Conservation (phyloP, 2,888 invertebrate genomes). For the Gryllus longicercus region DNA sequence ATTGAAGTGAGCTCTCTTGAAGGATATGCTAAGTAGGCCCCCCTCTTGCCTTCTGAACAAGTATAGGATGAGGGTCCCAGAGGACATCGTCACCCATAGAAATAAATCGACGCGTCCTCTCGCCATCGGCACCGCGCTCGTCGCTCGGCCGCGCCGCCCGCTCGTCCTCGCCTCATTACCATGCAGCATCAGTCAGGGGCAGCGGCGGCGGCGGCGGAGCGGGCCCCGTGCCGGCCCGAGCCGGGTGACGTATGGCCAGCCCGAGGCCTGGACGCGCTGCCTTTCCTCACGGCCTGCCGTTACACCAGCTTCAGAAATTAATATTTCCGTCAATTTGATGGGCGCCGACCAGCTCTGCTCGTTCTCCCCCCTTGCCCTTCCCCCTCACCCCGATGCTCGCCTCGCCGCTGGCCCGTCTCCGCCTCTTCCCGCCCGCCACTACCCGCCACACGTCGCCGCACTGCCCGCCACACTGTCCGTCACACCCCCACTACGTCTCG, state of each 20-base stretch:
- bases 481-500: too few species aligned
- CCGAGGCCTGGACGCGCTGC: background rate
- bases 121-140: background rate
- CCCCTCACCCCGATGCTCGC: too few species aligned
- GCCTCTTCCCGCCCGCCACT: too few species aligned
- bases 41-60: too few species aligned
- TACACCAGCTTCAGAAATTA: slow-evolving; percentile 1
- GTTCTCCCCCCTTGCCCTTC: background rate
- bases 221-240: background rate
- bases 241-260: background rate
- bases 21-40: too few species aligned
- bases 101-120: too few species aligned
- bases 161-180: background rate
- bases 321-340: slow-evolving; percentile 17
- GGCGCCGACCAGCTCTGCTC: background rate
- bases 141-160: background rate
- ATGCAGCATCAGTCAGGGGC: slow-evolving; percentile 6
- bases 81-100: too few species aligned
- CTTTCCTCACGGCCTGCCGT: slow-evolving; percentile 17
- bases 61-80: too few species aligned
- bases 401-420: too few species aligned
- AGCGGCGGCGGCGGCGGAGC: background rate
- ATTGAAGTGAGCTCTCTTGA: too few species aligned
- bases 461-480: too few species aligned
- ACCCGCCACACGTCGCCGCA: too few species aligned